Base-by-base conservation (phyloP, 2,113 vertebrate genomes). In the Aspidoscelis tigris region DNA sequence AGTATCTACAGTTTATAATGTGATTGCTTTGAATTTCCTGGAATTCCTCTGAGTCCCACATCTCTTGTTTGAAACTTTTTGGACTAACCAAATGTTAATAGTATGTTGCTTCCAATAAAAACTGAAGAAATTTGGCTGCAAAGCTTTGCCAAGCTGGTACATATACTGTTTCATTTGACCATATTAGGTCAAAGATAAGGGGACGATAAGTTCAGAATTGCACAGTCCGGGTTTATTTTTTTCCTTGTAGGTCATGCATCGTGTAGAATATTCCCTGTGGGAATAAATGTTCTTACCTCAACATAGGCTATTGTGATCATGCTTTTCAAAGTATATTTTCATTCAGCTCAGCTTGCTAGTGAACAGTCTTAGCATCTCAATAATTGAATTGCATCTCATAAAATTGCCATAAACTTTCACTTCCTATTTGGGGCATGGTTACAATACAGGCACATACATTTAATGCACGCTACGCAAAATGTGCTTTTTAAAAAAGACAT, bases 181-280 rank as follows among this genome's bases (percentile, higher is more conserved):
- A 86, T 86, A 82, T 82, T 82, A 70, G 80, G 85, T 65, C 74
- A 86, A 82, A 82, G 85, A 86, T 82, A 73, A 65, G 78, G 43
- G 74, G 82, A 64, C 65, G 74, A 82, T 86, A 72, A 81, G 39
- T 72, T 71, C 79, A 64, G 74, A 82, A 73, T 65, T 82, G n/a
- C 68, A 21, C 50, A 33, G 41, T 26, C 73, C 41, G 76, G 76
- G 20, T 47, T 71, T 61, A 9, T 14, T 5, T n/a, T 10, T 65
- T 43, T 77, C 61, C 24, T 86, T 74, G 12, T 86, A 86, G 26
- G 78, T 81, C 85, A 82, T 82, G 66, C 75, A 77, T 82, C 50
- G 18, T 72, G 66, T 86, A 82, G 44, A 71, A 77, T 82, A 86
- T 82, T 82, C 85, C 85, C 66, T 50, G 50, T 65, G 73, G 85